phyloP scores from a whole-genome alignment of 1,140 invertebrate species.

The Bombyx mori region DNA sequence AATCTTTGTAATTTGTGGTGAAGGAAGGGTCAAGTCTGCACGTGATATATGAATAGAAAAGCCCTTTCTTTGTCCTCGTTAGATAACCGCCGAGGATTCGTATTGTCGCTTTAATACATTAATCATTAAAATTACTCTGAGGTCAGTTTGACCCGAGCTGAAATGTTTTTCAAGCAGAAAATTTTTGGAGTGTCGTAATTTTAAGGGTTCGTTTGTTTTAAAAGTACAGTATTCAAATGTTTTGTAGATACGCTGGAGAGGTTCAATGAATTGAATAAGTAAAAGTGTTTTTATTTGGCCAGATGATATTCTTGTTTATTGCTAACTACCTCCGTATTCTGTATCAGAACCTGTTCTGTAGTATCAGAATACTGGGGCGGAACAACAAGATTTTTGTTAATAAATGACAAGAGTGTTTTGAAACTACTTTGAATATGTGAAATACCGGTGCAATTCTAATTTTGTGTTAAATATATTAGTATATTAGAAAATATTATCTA shows the following conservation, averaged over 20 bases:
- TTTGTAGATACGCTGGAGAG: neutral
- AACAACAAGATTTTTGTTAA: too few relatives aligned
- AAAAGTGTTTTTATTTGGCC: too few relatives aligned
- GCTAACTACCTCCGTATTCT: neutral
- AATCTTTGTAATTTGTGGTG: conserved; percentile 9
- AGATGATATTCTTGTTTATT: too few relatives aligned
- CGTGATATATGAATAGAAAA: conserved; percentile 35
- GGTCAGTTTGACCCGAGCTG: conserved; percentile 5
- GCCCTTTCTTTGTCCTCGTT: conserved; percentile 34
- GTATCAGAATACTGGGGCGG: too few relatives aligned
- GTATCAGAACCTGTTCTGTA: too few relatives aligned
- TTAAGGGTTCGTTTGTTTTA: neutral
- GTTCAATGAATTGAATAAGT: too few relatives aligned
- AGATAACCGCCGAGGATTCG: conserved; percentile 29
- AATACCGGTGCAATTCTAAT: too few relatives aligned
- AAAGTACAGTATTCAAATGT: neutral
- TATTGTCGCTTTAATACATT: conserved; percentile 30
- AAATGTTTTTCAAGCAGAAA: neutral
- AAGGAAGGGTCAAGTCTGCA: conserved; percentile 39
- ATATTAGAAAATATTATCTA: too few relatives aligned
- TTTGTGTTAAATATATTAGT: too few relatives aligned
- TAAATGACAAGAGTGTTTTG: too few relatives aligned
- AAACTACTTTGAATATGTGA: too few relatives aligned
- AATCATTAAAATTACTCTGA: conserved; percentile 33
- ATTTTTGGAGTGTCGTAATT: conserved; percentile 5